Percentiles rank a stretch among this genome's conserved stretches.
Evolutionary conservation across 2,113 vertebrate species (phyloP).

Genomic region (Echinops telfairi): DNA sequence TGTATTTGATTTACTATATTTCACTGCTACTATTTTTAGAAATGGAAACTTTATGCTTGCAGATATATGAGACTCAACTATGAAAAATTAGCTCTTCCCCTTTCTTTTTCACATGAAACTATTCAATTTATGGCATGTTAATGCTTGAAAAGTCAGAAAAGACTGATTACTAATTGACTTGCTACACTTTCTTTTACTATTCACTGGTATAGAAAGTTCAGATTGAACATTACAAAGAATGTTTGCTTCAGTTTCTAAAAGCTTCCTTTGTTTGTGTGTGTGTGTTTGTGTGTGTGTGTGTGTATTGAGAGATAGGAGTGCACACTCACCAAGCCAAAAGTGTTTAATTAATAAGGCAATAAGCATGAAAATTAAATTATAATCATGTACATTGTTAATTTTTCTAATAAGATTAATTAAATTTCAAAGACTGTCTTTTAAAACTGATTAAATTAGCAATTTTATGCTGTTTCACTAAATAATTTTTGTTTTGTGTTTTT

Average conservation of each 20-base stretch:
- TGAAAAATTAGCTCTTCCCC: background rate
- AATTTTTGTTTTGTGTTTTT: constrained; percentile 26
- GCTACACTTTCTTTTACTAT: constrained; percentile 43
- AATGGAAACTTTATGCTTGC: constrained; percentile 22
- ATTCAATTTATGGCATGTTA: background rate
- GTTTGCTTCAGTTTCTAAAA: background rate
- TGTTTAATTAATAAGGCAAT: constrained; percentile 55
- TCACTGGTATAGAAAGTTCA: constrained; percentile 36
- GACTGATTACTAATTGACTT: background rate
- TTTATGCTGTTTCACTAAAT: constrained; percentile 73
- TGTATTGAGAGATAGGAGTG: background rate
- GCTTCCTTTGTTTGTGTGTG: background rate
- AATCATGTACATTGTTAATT: constrained; percentile 30
- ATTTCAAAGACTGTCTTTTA: constrained; percentile 58
- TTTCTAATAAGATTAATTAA: constrained; percentile 43
- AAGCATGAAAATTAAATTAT: constrained; percentile 24
- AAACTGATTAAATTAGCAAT: constrained; percentile 69
- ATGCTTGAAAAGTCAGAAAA: constrained; percentile 31
- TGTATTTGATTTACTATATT: constrained; percentile 39
- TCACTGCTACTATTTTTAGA: background rate
- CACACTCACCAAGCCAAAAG: background rate
- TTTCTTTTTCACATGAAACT: constrained; percentile 39
- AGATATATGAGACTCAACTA: constrained; percentile 1
- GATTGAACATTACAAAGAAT: background rate
- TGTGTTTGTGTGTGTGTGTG: background rate